A percentile compares a stretch with the other conserved stretches of the same genome.
phyloP scores from a whole-genome alignment of 2,888 invertebrate species.

The Volucella bombylans region DNA sequence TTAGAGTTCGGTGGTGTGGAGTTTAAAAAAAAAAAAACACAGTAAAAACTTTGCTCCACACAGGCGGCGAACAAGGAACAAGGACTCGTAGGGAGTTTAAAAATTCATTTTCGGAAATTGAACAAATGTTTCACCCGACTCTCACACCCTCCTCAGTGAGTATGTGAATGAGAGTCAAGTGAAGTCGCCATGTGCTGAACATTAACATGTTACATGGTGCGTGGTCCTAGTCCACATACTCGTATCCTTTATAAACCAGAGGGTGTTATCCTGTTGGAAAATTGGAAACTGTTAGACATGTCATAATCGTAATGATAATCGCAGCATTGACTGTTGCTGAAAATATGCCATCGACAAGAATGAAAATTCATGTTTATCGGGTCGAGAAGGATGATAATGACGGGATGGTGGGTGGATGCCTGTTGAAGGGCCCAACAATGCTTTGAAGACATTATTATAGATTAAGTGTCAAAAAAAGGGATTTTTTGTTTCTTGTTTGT shows the following conservation, averaged over 20 bases:
- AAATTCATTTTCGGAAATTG: slow-evolving; percentile 65
- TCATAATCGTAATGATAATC: slow-evolving; percentile 72
- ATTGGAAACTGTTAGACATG: slow-evolving; percentile 63
- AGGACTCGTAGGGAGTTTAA: slow-evolving; percentile 52
- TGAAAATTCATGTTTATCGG: slow-evolving; percentile 73
- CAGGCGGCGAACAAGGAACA: neutral
- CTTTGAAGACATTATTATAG: slow-evolving; percentile 69
- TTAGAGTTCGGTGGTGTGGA: neutral
- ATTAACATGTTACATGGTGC: slow-evolving; percentile 46
- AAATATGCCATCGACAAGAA: slow-evolving; percentile 54
- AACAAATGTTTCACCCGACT: slow-evolving; percentile 30
- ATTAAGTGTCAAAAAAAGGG: slow-evolving; percentile 72
- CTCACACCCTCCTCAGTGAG: slow-evolving; percentile 35
- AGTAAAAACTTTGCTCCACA: neutral
- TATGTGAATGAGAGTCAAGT: slow-evolving; percentile 34
- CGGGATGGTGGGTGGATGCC: neutral
- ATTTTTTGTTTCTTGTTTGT: slow-evolving; percentile 24
- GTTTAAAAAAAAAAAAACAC: slow-evolving; percentile 21
- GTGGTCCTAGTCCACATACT: slow-evolving; percentile 14
- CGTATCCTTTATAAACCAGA: slow-evolving; percentile 27
- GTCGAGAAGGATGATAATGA: slow-evolving; percentile 58
- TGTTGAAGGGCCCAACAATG: slow-evolving; percentile 48
- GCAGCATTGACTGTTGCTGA: slow-evolving; percentile 63
- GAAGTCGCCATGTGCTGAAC: slow-evolving; percentile 22
- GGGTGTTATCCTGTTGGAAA: slow-evolving; percentile 13